These are phyloP conservation scores for Tetropium fuscum DNA, from an alignment of 2,888 invertebrate species.

Conservation along the genomic window DNA sequence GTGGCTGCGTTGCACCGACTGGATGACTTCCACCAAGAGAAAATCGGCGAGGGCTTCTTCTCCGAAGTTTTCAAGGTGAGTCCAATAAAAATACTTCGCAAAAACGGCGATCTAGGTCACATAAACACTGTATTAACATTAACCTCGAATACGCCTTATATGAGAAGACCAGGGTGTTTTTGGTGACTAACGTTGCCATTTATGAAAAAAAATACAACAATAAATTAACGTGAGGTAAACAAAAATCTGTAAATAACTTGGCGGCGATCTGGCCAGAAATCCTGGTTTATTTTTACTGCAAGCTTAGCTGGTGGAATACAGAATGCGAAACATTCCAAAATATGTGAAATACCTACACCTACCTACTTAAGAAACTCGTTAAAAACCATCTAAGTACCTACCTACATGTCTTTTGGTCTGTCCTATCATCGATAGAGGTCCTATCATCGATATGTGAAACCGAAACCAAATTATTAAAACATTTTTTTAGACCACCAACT, in stretches of 20 bases:
- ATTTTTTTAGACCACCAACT: too few species aligned
- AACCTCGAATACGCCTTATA: slow-evolving; percentile 47
- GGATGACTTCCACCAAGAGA: slow-evolving; percentile 94
- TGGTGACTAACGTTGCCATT: slow-evolving; percentile 29
- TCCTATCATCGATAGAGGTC: too few species aligned
- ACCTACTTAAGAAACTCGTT: too few species aligned
- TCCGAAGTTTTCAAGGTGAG: slow-evolving; percentile 98
- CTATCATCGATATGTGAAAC: too few species aligned
- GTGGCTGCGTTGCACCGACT: slow-evolving; percentile 92
- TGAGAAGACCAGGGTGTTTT: slow-evolving; percentile 28
- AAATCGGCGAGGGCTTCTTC: slow-evolving; percentile 96
- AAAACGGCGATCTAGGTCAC: slow-evolving; percentile 46
- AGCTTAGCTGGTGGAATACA: slow-evolving; percentile 23
- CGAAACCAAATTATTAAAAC: too few species aligned
- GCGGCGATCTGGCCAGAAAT: slow-evolving; percentile 30
- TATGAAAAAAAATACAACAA: slow-evolving; percentile 32
- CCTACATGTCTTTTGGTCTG: too few species aligned
- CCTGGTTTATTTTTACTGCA: slow-evolving; percentile 40
- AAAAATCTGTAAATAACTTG: slow-evolving; percentile 46
- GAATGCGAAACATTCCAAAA: slow-evolving; percentile 20
- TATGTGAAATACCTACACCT: too few species aligned
- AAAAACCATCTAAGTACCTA: too few species aligned
- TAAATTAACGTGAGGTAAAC: slow-evolving; percentile 36
- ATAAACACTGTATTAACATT: slow-evolving; percentile 37
- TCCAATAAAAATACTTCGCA: too few species aligned